A percentile compares a stretch with the other conserved stretches of the same genome.
phyloP scores from a whole-genome alignment of 2,113 vertebrate genomes.

The Coryphaenoides rupestris region DNA sequence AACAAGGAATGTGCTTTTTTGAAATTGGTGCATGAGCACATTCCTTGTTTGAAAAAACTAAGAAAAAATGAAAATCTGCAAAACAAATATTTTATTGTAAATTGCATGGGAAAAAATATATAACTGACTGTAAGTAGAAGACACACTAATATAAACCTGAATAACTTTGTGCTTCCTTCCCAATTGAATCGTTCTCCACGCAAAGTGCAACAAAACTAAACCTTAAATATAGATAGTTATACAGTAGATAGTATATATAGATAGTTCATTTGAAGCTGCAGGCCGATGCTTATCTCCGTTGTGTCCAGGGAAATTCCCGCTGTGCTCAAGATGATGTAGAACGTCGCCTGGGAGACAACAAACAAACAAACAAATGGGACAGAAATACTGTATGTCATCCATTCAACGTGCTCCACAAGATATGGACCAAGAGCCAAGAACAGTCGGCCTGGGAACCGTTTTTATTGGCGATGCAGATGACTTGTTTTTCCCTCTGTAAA shows the following conservation, averaged over 20 bases:
- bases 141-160: neutral
- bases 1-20: too few species aligned
- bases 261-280: conserved; percentile 92
- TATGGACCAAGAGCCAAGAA: conserved; percentile 64
- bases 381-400: too few species aligned
- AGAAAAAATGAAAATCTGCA: too few species aligned
- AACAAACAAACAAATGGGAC: too few species aligned
- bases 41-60: too few species aligned
- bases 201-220: conserved; percentile 56
- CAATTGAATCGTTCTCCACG: too few species aligned
- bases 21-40: too few species aligned
- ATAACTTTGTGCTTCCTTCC: too few species aligned
- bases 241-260: too few species aligned
- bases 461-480: conserved; percentile 83
- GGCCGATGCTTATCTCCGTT: conserved; percentile 79
- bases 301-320: conserved; percentile 81
- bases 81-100: too few species aligned
- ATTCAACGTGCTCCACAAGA: neutral
- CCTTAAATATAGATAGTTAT: too few species aligned
- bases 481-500: conserved; percentile 78
- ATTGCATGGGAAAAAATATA: too few species aligned
- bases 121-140: neutral
- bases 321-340: conserved; percentile 89
- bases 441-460: conserved; percentile 89
- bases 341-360: conserved; percentile 77